These are phyloP conservation scores for Sakesphorus luctuosus DNA, from an alignment of 2,113 vertebrate genomes.

Conservation along the genomic window DNA sequence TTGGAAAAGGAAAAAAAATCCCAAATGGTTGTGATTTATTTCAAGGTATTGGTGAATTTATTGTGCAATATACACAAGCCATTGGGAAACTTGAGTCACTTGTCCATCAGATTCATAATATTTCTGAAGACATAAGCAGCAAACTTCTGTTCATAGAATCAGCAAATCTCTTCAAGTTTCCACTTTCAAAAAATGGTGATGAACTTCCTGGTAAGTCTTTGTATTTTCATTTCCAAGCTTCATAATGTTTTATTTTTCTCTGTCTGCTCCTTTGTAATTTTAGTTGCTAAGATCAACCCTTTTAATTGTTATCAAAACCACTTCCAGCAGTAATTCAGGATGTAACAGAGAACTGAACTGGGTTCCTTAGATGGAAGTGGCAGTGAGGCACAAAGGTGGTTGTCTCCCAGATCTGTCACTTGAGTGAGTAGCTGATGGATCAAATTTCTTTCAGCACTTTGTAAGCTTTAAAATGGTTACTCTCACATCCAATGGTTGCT, in stretches of 20 bases:
- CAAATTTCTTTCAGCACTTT: neutral
- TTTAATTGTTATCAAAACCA: neutral
- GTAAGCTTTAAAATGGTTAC: neutral
- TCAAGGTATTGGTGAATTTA: slow-evolving; percentile 86
- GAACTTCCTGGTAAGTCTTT: slow-evolving; percentile 81
- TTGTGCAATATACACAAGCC: slow-evolving; percentile 75
- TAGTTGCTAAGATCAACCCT: neutral
- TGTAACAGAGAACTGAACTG: neutral
- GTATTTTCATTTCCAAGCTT: neutral
- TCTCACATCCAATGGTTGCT: neutral
- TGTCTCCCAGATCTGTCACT: neutral
- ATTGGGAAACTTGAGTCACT: slow-evolving; percentile 86
- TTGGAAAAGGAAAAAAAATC: neutral
- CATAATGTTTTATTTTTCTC: neutral
- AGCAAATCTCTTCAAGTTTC: slow-evolving; percentile 86
- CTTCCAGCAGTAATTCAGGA: neutral
- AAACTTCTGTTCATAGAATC: slow-evolving; percentile 81
- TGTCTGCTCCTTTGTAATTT: neutral
- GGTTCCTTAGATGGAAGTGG: neutral
- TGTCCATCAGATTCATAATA: slow-evolving; percentile 84
- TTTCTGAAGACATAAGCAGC: slow-evolving; percentile 80
- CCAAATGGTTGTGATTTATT: neutral
- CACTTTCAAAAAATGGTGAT: slow-evolving; percentile 47
- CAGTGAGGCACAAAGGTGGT: neutral
- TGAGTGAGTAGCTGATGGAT: neutral